Percentiles rank a stretch among this genome's conserved stretches.
These are phyloP conservation scores for Neolamprologus longior DNA, from an alignment of 2,113 vertebrate genomes.

Conservation along the genomic window DNA sequence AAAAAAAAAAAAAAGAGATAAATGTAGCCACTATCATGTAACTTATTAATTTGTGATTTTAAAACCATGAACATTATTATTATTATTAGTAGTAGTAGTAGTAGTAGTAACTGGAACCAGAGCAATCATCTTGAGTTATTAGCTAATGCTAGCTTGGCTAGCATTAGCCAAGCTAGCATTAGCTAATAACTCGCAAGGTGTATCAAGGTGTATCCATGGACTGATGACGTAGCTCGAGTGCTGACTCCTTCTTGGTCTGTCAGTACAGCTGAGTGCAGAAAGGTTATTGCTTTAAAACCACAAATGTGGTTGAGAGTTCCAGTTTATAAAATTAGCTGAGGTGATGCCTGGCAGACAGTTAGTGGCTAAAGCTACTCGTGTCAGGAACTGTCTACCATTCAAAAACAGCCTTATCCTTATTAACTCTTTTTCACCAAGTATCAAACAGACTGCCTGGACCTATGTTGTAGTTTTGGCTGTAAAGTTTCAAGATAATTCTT, in stretches of 20 bases:
- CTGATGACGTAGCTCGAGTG: rapidly evolving
- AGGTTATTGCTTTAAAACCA: rapidly evolving
- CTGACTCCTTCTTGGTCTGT: background rate
- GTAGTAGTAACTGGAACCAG: rapidly evolving
- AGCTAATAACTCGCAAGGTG: too few species aligned
- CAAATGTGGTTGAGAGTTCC: background rate
- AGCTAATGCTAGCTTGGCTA: background rate
- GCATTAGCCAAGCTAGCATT: too few species aligned
- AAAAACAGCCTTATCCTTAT: background rate
- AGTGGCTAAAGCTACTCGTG: background rate
- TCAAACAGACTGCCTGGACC: background rate
- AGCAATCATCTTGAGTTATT: background rate
- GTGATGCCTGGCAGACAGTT: background rate
- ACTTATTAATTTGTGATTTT: background rate
- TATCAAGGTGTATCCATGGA: background rate
- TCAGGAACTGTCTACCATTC: background rate
- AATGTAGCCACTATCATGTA: background rate
- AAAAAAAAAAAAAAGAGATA: background rate
- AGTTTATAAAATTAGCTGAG: background rate
- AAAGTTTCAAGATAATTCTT: background rate
- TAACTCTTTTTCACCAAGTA: background rate
- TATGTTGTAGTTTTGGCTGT: background rate
- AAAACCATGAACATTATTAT: background rate
- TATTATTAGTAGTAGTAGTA: rapidly evolving
- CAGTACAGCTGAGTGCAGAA: background rate